phyloP scores from a whole-genome alignment of 2,113 vertebrate genomes.

The Ondatra zibethicus region DNA sequence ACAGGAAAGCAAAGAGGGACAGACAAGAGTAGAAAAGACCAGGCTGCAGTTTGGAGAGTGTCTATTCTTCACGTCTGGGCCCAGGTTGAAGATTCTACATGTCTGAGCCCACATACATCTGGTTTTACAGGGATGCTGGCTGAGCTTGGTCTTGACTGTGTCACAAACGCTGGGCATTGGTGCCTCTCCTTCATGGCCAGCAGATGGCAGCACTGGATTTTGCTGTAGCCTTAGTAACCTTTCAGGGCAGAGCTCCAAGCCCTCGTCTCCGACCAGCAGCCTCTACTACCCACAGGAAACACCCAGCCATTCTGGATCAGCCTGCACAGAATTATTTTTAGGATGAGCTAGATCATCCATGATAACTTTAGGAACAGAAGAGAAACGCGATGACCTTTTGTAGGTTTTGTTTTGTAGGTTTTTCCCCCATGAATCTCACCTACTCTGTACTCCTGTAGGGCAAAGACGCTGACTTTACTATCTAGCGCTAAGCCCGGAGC shows the following conservation, averaged over 20 bases:
- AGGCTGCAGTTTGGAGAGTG: not conserved
- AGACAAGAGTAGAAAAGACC: not conserved
- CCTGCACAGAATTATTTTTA: not conserved
- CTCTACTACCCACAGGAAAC: not conserved
- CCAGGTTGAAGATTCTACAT: not conserved
- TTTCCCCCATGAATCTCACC: no score
- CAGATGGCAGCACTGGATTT: conserved; percentile 56
- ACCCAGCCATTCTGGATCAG: not conserved
- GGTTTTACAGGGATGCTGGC: not conserved
- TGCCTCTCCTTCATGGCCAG: not conserved
- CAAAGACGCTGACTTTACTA: not conserved
- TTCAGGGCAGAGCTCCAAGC: not conserved
- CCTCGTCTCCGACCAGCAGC: not conserved
- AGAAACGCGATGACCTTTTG: not conserved
- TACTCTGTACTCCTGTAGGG: no score
- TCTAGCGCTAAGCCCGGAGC: not conserved
- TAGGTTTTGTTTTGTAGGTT: no score
- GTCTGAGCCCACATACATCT: not conserved
- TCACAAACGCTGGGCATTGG: not conserved
- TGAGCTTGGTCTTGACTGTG: not conserved
- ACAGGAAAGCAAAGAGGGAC: not conserved
- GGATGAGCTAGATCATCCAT: not conserved
- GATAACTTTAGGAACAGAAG: not conserved
- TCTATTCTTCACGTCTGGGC: not conserved
- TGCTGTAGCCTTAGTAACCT: rapidly evolving